Percentiles rank a stretch among this genome's conserved stretches.
Conservation (phyloP, 2,888 invertebrate genomes). For the Cataglyphis cursor region DNA sequence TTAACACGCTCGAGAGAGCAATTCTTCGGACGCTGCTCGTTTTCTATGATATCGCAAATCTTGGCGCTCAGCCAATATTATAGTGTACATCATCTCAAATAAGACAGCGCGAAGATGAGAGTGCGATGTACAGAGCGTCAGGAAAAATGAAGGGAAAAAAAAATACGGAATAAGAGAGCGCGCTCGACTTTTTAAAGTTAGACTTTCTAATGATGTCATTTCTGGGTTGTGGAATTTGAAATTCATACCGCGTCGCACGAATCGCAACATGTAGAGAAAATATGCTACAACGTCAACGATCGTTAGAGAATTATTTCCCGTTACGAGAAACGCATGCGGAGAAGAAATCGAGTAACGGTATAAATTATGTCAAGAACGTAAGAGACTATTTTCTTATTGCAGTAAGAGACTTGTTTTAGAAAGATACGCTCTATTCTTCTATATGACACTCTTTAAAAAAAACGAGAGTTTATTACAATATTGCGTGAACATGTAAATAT, state of each 20-base stretch:
- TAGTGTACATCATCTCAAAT: conserved; percentile 23
- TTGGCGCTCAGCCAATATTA: conserved; percentile 49
- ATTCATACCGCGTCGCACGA: conserved; percentile 57
- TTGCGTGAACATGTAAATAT: background rate
- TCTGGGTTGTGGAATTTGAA: conserved; percentile 67
- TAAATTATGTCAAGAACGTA: conserved; percentile 23
- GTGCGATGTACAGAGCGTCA: background rate
- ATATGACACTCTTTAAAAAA: background rate
- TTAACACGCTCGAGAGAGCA: background rate
- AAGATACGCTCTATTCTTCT: background rate
- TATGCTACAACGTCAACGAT: background rate
- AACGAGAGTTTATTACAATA: background rate
- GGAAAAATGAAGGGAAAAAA: background rate
- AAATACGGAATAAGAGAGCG: background rate
- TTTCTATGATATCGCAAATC: conserved; percentile 27
- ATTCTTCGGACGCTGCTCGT: conserved; percentile 40
- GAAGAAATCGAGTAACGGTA: conserved; percentile 24
- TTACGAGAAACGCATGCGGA: conserved; percentile 23
- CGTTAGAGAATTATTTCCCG: conserved; percentile 45
- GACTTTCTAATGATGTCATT: conserved; percentile 43
- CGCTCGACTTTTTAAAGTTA: conserved; percentile 24
- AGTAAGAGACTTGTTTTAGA: background rate
- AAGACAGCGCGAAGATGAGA: conserved; percentile 16
- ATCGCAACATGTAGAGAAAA: conserved; percentile 34
- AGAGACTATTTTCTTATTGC: too few species aligned